phyloP scores from a whole-genome alignment of 2,797 vertebrate genomes.

The Tinamus major region DNA sequence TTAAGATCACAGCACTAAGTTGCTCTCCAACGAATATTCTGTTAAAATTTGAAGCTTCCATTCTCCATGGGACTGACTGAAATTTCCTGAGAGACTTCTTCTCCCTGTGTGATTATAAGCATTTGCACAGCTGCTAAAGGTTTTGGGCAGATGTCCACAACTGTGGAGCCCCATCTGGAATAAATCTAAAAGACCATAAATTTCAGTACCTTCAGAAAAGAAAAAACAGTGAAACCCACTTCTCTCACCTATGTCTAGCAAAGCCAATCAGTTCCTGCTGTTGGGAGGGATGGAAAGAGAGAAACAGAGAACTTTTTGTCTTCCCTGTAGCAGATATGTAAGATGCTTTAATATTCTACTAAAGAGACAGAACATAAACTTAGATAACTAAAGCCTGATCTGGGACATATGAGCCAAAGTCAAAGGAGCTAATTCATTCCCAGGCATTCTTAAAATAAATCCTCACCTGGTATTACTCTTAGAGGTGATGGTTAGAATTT shows the following conservation, averaged over 20 bases:
- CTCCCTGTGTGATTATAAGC: not conserved
- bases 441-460: not conserved
- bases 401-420: not conserved
- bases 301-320: constrained; percentile 16
- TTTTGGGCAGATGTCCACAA: constrained; percentile 36
- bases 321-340: not conserved
- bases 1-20: constrained; percentile 3
- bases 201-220: constrained; percentile 44
- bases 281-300: not conserved
- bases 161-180: constrained; percentile 49
- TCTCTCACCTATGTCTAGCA: constrained; percentile 2
- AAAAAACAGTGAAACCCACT: constrained; percentile 5
- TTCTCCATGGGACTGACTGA: constrained; percentile 5
- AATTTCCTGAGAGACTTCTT: constrained; percentile 41
- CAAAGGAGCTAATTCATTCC: not conserved
- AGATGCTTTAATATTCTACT: not conserved
- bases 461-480: not conserved
- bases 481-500: not conserved
- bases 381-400: not conserved
- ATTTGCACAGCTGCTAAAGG: constrained; percentile 47
- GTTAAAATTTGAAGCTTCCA: constrained; percentile 41
- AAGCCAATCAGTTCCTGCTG: constrained; percentile 11
- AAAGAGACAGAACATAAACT: not conserved
- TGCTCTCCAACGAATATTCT: constrained; percentile 4
- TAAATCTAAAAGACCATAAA: constrained; percentile 39